phyloP scores from a whole-genome alignment of 2,797 vertebrate genomes.

The Cuniculus paca region DNA sequence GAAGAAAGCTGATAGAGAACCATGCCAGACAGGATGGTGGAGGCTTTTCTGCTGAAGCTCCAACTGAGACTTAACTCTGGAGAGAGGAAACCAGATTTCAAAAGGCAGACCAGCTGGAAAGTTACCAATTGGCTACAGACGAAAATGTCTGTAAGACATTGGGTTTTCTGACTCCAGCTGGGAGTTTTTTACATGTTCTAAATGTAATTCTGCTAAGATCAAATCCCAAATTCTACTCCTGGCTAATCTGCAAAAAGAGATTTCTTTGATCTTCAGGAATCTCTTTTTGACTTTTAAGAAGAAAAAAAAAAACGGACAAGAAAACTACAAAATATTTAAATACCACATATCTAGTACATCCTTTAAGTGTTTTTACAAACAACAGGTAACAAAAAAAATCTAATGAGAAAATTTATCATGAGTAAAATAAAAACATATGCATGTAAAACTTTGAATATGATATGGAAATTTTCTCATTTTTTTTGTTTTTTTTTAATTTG shows the following conservation, averaged over 20 bases:
- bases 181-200: slow-evolving; percentile 78
- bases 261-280: slow-evolving; percentile 35
- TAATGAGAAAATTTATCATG: slow-evolving; percentile 44
- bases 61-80: slow-evolving; percentile 66
- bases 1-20: slow-evolving; percentile 49
- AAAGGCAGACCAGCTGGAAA: slow-evolving; percentile 82
- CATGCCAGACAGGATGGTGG: slow-evolving; percentile 70
- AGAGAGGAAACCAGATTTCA: slow-evolving; percentile 69
- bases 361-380: slow-evolving; percentile 57
- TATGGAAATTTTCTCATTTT: not conserved
- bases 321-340: slow-evolving; percentile 70
- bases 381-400: slow-evolving; percentile 55
- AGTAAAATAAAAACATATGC: slow-evolving; percentile 17
- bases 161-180: slow-evolving; percentile 84
- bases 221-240: slow-evolving; percentile 81
- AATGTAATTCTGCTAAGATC: slow-evolving; percentile 80
- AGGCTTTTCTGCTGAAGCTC: slow-evolving; percentile 69
- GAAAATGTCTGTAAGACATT: slow-evolving; percentile 78
- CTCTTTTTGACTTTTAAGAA: slow-evolving; percentile 55
- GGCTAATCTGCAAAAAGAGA: slow-evolving; percentile 81
- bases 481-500: not conserved
- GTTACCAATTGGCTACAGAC: slow-evolving; percentile 82
- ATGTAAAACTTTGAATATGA: slow-evolving; percentile 27
- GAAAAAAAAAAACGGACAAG: not conserved
- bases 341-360: slow-evolving; percentile 13